phyloP scores from a whole-genome alignment of 2,113 vertebrate species.

The Petrocephalus zakoni region DNA sequence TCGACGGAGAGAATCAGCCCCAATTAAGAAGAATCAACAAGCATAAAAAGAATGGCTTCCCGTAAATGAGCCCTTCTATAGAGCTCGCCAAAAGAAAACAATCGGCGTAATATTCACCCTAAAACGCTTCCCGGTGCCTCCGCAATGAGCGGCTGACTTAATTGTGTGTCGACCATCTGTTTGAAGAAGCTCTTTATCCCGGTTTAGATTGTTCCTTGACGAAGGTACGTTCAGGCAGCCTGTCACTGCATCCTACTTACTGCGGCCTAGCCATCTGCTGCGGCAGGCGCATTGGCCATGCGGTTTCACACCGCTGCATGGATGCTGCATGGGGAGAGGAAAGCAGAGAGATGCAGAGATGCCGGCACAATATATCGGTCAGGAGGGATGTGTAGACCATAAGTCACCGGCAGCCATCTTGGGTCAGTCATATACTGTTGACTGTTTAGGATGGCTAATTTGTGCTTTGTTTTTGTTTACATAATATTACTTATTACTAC shows the following conservation, averaged over 20 bases:
- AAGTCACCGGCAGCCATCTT: neutral
- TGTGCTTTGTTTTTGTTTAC: neutral
- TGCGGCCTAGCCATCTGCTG: neutral
- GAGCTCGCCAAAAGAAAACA: neutral
- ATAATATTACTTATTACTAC: neutral
- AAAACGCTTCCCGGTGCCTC: neutral
- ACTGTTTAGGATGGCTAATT: neutral
- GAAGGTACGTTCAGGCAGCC: neutral
- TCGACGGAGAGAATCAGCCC: neutral
- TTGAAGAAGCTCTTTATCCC: neutral
- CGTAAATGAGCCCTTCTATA: too few species aligned
- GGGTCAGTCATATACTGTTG: neutral
- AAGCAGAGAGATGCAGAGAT: neutral
- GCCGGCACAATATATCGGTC: neutral
- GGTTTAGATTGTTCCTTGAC: neutral
- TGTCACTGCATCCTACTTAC: neutral
- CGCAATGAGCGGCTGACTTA: neutral
- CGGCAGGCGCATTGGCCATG: neutral
- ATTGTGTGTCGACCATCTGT: neutral
- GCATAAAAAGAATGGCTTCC: neutral
- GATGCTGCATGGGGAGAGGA: neutral
- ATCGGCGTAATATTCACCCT: neutral
- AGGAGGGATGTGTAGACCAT: neutral
- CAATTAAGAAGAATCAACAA: neutral
- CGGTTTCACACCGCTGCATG: neutral